Evolutionary conservation across 1,140 invertebrate genomes (phyloP), one percentile per base, ranked within the genome.

Genomic region (Sesamia nonagrioides): DNA sequence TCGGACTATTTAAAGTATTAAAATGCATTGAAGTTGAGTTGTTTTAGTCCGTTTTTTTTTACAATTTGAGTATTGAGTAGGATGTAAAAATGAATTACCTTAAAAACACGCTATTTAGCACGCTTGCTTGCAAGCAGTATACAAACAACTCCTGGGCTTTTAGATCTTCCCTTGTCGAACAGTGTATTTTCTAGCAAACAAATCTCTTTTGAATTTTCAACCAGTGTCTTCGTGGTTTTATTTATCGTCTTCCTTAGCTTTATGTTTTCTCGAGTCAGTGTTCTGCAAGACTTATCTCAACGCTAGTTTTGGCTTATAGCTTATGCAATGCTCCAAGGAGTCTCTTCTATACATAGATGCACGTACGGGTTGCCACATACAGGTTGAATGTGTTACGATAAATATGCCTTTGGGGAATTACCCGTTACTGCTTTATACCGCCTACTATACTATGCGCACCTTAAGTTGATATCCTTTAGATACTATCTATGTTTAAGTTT

Each of bases 391-490:
- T 68, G 63, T 68, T 68, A 68, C 40, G 17, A 21, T 68, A 68
- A 68, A 68, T 68, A 48, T 68, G 13, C 48, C 63, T 7, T 27
- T 48, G 42, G 63, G 63, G 63, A 68, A 48, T 68, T 45, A 68
- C 42, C 63, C 42, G 42, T 45, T 48, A 48, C 63, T 21, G 17
- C 27, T 18, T 68, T 48, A 18, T 18, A 68, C 40, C 35, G 40
- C 61, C 61, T 66, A 42, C 27, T 61, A 61, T 27, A 27, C 3
- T 27, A 27, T 27, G 27, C 27, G 27, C 27, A 27, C 27, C 27
- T 27, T 27, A 27, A 27, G 27, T 27, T 27, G 27, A 3, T 27
- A 27, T 3, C 27, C 27, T 27, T 1, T 27, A n/a, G n/a, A n/a
- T 61, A 61, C 17, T 61, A 7, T 54, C 17, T 61, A 7, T 54